phyloP scores from a whole-genome alignment of 2,888 invertebrate species.

The Plutella xylostella region DNA sequence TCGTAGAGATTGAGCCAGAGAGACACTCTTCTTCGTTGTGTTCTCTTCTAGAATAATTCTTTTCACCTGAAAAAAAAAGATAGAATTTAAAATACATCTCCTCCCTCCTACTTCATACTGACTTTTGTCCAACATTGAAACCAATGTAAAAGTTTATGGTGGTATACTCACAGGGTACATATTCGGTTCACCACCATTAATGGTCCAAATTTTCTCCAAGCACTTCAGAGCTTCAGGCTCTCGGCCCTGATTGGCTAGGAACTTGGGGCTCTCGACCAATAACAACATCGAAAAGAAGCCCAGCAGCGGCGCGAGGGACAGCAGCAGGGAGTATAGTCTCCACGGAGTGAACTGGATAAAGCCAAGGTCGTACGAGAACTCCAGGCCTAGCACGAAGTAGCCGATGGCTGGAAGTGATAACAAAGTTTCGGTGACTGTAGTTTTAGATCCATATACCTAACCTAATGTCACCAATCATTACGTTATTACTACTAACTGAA shows the following conservation, averaged over 20 bases:
- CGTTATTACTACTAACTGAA: conserved; percentile 43
- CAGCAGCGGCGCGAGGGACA: conserved; percentile 72
- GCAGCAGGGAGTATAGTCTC: conserved; percentile 52
- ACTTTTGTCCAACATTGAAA: neutral
- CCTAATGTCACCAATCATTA: too few relatives aligned
- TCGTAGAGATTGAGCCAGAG: conserved; percentile 62
- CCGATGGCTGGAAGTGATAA: conserved; percentile 40
- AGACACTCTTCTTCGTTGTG: conserved; percentile 24
- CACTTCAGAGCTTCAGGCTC: conserved; percentile 72
- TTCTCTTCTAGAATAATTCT: conserved; percentile 27
- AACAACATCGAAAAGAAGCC: conserved; percentile 69
- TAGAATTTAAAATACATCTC: too few relatives aligned
- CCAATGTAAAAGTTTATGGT: neutral
- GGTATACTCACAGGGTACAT: conserved; percentile 38
- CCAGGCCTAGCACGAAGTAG: conserved; percentile 45
- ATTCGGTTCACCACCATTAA: conserved; percentile 54
- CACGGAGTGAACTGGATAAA: conserved; percentile 48
- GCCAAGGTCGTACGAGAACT: conserved; percentile 36
- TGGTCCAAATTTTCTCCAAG: conserved; percentile 67
- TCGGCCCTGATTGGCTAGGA: conserved; percentile 74
- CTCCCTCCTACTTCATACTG: too few relatives aligned
- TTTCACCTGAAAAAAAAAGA: conserved; percentile 32
- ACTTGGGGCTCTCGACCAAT: conserved; percentile 81
- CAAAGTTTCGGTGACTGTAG: too few relatives aligned
- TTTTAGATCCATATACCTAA: too few relatives aligned